Percentiles rank a stretch among this genome's conserved stretches.
phyloP scores from a whole-genome alignment of 2,797 vertebrate species.

The Todus mexicanus region DNA sequence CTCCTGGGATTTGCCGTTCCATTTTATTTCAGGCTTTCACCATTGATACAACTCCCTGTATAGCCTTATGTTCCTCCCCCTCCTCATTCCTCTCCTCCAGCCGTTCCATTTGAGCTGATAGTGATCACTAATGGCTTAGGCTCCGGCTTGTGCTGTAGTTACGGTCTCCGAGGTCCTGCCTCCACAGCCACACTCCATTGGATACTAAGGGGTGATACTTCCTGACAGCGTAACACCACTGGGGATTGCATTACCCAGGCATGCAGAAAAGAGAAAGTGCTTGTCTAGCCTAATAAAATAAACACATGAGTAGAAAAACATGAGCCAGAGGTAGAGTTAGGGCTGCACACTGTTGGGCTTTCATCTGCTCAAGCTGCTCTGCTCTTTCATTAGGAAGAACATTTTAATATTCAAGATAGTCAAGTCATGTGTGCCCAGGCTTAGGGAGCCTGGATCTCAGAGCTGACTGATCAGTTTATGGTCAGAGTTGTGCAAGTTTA shows the following conservation, averaged over 20 bases:
- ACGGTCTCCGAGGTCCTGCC: background rate
- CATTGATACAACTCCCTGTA: background rate
- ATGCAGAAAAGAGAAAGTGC: slow-evolving; percentile 41
- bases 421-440: background rate
- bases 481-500: background rate
- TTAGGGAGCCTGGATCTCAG: background rate
- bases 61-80: background rate
- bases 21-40: background rate
- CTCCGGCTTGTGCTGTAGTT: background rate
- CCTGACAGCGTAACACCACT: slow-evolving; percentile 30
- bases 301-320: background rate
- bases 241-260: slow-evolving; percentile 54
- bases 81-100: background rate
- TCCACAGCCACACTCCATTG: slow-evolving; percentile 12
- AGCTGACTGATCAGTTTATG: background rate
- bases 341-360: background rate
- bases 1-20: slow-evolving; percentile 9
- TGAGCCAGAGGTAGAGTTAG: background rate
- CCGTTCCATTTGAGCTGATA: background rate
- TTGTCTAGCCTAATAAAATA: slow-evolving; percentile 35
- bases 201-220: slow-evolving; percentile 35
- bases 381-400: background rate
- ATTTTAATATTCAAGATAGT: background rate
- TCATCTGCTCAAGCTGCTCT: background rate
- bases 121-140: background rate